A percentile compares a stretch with the other conserved stretches of the same genome.
These are phyloP conservation scores for Aelia acuminata DNA, from an alignment of 2,888 invertebrate genomes.

Conservation along the genomic window DNA sequence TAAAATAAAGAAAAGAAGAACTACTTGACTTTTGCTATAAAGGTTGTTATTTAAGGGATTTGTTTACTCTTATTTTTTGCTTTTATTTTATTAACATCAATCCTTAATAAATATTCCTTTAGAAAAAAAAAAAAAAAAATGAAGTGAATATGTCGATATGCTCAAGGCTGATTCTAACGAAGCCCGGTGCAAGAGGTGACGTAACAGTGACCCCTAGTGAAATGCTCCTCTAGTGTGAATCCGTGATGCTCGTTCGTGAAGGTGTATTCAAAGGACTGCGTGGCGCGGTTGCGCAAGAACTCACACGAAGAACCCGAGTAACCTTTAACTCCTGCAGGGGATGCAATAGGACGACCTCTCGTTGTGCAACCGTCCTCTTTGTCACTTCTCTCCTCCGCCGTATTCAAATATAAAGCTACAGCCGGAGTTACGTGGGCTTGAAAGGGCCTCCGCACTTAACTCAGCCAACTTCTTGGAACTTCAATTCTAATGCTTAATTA, in stretches of 20 bases:
- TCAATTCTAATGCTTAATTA: neutral
- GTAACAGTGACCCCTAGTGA: constrained; percentile 16
- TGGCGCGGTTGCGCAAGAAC: constrained; percentile 2
- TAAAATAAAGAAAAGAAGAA: too few species aligned
- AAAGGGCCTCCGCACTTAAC: neutral
- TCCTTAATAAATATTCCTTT: neutral
- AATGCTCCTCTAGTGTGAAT: constrained; percentile 35
- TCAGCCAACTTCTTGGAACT: neutral
- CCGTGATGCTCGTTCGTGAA: constrained; percentile 43
- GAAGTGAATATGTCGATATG: neutral
- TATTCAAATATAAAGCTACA: neutral
- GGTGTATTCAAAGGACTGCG: constrained; percentile 33
- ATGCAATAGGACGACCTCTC: constrained; percentile 30
- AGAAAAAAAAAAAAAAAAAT: neutral
- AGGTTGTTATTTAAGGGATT: too few species aligned
- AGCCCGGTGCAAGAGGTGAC: neutral
- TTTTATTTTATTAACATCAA: too few species aligned
- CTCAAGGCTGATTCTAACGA: neutral
- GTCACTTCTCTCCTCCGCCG: neutral
- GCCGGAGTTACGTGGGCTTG: neutral
- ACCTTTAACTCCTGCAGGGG: constrained; percentile 12
- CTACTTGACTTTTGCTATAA: too few species aligned
- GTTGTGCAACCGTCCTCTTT: neutral
- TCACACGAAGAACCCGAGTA: constrained; percentile 22
- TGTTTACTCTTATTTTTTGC: too few species aligned